A percentile compares a stretch with the other conserved stretches of the same genome.
phyloP scores from a whole-genome alignment of 2,888 invertebrate genomes.

The Spodoptera exigua region DNA sequence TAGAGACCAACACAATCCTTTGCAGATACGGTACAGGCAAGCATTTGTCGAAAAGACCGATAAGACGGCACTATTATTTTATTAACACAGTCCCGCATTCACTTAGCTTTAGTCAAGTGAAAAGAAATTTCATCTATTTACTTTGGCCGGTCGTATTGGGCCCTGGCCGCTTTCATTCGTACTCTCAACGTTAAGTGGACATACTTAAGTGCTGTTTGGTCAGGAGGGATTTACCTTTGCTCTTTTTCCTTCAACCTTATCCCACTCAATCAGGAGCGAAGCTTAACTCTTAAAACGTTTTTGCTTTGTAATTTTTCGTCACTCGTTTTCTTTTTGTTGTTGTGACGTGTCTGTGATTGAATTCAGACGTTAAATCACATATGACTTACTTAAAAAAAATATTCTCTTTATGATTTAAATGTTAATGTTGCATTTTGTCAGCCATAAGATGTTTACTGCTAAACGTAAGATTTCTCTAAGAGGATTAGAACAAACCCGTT shows the following conservation, averaged over 20 bases:
- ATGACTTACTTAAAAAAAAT: too few relatives aligned
- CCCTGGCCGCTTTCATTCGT: constrained; percentile 74
- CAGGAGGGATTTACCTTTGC: constrained; percentile 87
- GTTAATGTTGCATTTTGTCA: too few relatives aligned
- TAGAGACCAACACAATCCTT: constrained; percentile 37
- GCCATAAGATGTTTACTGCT: too few relatives aligned
- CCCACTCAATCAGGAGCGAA: constrained; percentile 81
- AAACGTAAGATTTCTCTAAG: too few relatives aligned
- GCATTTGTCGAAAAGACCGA: constrained; percentile 42
- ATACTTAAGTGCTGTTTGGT: constrained; percentile 86
- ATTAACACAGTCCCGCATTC: constrained; percentile 64
- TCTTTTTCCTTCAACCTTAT: constrained; percentile 80
- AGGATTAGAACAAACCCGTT: too few relatives aligned
- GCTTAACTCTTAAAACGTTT: constrained; percentile 73
- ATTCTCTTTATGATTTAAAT: too few relatives aligned
- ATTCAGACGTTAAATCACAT: constrained; percentile 1
- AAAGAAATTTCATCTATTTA: constrained; percentile 82
- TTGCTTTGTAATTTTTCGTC: constrained; percentile 72
- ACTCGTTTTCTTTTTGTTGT: constrained; percentile 50
- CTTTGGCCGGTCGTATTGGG: constrained; percentile 70
- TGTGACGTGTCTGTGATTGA: constrained; percentile 45
- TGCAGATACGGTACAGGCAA: constrained; percentile 26
- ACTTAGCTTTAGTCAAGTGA: constrained; percentile 64
- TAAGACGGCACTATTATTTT: constrained; percentile 60
- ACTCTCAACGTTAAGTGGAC: constrained; percentile 83